Evolutionary conservation across 2,797 vertebrate genomes (phyloP).

Genomic region (Hirundo rustica): DNA sequence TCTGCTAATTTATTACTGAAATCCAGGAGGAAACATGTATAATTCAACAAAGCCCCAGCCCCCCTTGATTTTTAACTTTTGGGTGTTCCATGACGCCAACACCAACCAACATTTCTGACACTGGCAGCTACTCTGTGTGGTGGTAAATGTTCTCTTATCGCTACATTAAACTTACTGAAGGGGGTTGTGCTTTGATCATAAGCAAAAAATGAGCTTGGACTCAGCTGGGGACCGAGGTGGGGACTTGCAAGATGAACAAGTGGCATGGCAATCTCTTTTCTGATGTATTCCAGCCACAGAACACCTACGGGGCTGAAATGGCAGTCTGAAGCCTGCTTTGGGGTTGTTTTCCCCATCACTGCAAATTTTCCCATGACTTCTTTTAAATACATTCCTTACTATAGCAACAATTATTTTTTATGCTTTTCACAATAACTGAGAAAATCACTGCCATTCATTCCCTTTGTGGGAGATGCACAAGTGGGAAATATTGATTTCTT

Average conservation of each 20-base stretch:
- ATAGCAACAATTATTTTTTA: background rate
- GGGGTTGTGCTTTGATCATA: background rate
- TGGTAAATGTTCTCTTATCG: background rate
- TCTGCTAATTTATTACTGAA: background rate
- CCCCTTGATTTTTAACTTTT: background rate
- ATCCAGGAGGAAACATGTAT: background rate
- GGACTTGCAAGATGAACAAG: background rate
- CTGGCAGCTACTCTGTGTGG: background rate
- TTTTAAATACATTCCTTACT: background rate
- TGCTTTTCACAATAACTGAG: background rate
- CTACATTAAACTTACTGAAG: background rate
- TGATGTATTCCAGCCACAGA: background rate
- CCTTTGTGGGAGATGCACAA: background rate
- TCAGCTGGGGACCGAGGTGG: background rate
- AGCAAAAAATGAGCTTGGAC: background rate
- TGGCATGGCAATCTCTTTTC: background rate
- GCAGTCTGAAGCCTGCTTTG: background rate
- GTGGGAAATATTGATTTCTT: conserved; percentile 16
- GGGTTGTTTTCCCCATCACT: background rate
- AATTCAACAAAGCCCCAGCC: background rate
- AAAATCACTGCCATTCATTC: background rate
- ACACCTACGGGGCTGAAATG: background rate
- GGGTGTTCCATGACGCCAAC: background rate
- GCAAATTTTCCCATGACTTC: background rate
- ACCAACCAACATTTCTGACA: background rate